These are phyloP conservation scores for Aleiodes leptofemur DNA, from an alignment of 2,888 invertebrate species.

Conservation along the genomic window DNA sequence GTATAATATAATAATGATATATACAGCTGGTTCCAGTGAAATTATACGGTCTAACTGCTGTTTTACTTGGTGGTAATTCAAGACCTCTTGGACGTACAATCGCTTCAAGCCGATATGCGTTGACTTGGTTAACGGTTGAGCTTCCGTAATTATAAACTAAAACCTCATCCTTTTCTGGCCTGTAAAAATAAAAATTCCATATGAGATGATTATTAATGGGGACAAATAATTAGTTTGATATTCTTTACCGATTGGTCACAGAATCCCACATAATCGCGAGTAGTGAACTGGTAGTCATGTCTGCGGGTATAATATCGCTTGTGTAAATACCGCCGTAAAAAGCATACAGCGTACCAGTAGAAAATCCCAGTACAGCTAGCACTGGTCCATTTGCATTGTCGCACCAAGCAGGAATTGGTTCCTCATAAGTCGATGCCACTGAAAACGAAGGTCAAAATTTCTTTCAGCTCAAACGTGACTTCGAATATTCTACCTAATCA, in stretches of 20 bases:
- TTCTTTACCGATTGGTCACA: slow-evolving; percentile 56
- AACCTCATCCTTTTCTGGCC: slow-evolving; percentile 57
- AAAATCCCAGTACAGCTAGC: slow-evolving; percentile 42
- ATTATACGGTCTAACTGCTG: slow-evolving; percentile 55
- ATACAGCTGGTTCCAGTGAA: background rate
- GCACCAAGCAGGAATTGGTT: slow-evolving; percentile 60
- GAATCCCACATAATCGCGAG: slow-evolving; percentile 62
- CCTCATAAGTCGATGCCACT: slow-evolving; percentile 60
- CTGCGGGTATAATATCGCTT: slow-evolving; percentile 61
- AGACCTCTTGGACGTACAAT: slow-evolving; percentile 30
- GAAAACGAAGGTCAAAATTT: too few relatives aligned
- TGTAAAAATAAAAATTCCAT: background rate
- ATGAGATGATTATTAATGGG: too few relatives aligned
- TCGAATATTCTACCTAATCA: too few relatives aligned
- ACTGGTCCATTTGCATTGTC: slow-evolving; percentile 56
- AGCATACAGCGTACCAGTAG: slow-evolving; percentile 57
- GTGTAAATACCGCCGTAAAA: slow-evolving; percentile 45
- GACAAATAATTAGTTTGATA: background rate
- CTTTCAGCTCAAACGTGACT: too few relatives aligned
- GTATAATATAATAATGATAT: too few relatives aligned
- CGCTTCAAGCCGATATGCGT: slow-evolving; percentile 40
- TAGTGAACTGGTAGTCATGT: slow-evolving; percentile 62
- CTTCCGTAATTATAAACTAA: slow-evolving; percentile 91
- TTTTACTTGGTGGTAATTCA: slow-evolving; percentile 53
- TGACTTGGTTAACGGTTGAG: slow-evolving; percentile 80